Percentiles rank a stretch among this genome's conserved stretches.
phyloP scores from a whole-genome alignment of 2,888 invertebrate species.

The Nemotelus pantherinus region DNA sequence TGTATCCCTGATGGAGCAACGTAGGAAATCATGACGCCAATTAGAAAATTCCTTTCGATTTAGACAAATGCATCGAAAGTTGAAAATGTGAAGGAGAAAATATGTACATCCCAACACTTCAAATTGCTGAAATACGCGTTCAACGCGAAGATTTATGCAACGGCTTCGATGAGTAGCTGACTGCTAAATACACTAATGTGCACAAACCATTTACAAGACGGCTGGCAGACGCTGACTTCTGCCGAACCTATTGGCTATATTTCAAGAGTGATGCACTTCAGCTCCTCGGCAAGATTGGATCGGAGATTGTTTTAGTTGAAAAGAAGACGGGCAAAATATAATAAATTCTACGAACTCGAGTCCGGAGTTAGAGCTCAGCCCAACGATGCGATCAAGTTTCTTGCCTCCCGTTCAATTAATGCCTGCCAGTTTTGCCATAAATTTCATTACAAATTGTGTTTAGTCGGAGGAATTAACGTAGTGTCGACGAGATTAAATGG shows the following conservation, averaged over 20 bases:
- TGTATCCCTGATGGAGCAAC: neutral
- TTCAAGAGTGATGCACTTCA: neutral
- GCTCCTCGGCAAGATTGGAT: neutral
- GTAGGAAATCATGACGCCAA: constrained; percentile 30
- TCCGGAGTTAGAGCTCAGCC: neutral
- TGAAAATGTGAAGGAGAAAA: constrained; percentile 1
- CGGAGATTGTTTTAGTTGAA: constrained; percentile 2
- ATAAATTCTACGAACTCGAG: neutral
- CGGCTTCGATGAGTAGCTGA: neutral
- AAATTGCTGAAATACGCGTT: neutral
- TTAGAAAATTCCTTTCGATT: constrained; percentile 32
- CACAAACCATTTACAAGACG: neutral
- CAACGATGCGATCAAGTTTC: neutral
- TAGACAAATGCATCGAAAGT: neutral
- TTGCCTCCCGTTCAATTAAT: constrained; percentile 32
- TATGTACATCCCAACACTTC: neutral
- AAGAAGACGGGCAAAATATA: too few species aligned
- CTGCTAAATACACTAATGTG: neutral
- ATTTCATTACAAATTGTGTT: constrained; percentile 26
- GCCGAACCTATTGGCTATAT: too few species aligned
- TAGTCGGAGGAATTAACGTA: neutral
- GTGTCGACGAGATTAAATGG: neutral
- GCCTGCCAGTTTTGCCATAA: constrained; percentile 10
- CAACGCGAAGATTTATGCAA: neutral
- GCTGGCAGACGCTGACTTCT: too few species aligned